These are phyloP conservation scores for Coluber constrictor DNA, from an alignment of 2,797 vertebrate species.

Conservation along the genomic window DNA sequence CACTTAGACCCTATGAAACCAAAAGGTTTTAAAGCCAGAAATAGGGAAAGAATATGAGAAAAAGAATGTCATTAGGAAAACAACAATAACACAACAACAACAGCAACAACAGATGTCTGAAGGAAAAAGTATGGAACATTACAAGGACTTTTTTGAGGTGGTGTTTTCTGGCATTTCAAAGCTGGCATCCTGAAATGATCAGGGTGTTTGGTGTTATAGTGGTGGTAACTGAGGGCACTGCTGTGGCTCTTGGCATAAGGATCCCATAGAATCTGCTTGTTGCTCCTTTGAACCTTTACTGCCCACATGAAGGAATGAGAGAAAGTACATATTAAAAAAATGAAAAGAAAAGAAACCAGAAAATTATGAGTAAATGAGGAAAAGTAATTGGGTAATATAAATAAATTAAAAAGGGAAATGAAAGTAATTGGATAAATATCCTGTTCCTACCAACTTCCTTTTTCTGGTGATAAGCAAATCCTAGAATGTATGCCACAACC, in stretches of 20 bases:
- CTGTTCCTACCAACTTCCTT: slow-evolving; percentile 23
- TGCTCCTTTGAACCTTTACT: slow-evolving; percentile 96
- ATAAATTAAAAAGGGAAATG: slow-evolving; percentile 51
- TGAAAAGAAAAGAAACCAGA: slow-evolving; percentile 44
- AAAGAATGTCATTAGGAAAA: neutral
- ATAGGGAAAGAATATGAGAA: slow-evolving; percentile 53
- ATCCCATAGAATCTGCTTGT: slow-evolving; percentile 84
- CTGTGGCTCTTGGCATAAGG: slow-evolving; percentile 76
- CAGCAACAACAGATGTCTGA: slow-evolving; percentile 23
- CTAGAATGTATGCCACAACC: slow-evolving; percentile 44
- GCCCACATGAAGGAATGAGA: slow-evolving; percentile 74
- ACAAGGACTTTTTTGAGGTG: slow-evolving; percentile 79
- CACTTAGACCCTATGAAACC: slow-evolving; percentile 43
- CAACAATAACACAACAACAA: neutral
- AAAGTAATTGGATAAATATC: slow-evolving; percentile 55
- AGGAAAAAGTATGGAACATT: slow-evolving; percentile 72
- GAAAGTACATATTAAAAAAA: slow-evolving; percentile 55
- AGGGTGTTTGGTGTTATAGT: slow-evolving; percentile 88
- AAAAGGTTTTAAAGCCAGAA: slow-evolving; percentile 56
- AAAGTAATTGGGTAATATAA: slow-evolving; percentile 75
- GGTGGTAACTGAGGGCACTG: slow-evolving; percentile 81
- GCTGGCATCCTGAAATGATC: slow-evolving; percentile 82
- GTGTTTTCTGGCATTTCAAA: slow-evolving; percentile 75
- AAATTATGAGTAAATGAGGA: slow-evolving; percentile 70
- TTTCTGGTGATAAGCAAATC: slow-evolving; percentile 41